Conservation (phyloP, 2,888 invertebrate species). For the Patella pellucida region DNA sequence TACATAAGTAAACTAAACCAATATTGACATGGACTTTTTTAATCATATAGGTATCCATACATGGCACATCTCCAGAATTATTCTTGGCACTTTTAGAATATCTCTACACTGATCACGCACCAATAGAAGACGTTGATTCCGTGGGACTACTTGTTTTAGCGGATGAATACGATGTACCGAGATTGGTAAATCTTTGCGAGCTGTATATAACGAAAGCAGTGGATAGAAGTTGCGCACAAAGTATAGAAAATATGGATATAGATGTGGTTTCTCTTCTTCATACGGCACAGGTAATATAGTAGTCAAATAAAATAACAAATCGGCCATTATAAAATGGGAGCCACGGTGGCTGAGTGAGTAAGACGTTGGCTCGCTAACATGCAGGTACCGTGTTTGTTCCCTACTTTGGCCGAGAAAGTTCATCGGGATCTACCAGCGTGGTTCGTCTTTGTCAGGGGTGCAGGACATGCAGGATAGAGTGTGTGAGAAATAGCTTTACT, state of each 20-base stretch:
- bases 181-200: conserved; percentile 65
- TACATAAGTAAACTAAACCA: too few species aligned
- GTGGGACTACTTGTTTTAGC: conserved; percentile 60
- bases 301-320: too few species aligned
- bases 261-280: conserved; percentile 62
- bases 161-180: conserved; percentile 57
- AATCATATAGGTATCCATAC: conserved; percentile 46
- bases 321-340: too few species aligned
- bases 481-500: too few species aligned
- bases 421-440: too few species aligned
- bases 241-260: conserved; percentile 61
- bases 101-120: conserved; percentile 66
- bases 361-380: too few species aligned
- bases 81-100: conserved; percentile 64
- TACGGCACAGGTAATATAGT: conserved; percentile 54
- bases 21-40: not conserved
- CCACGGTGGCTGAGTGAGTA: too few species aligned
- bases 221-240: conserved; percentile 50
- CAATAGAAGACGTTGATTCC: conserved; percentile 60
- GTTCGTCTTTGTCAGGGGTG: too few species aligned
- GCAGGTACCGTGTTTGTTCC: too few species aligned
- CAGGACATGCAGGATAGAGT: too few species aligned
- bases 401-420: too few species aligned
- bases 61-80: conserved; percentile 45
- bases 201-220: conserved; percentile 66